These are phyloP conservation scores for Carettochelys insculpta DNA, from an alignment of 2,113 vertebrate genomes.

Conservation along the genomic window DNA sequence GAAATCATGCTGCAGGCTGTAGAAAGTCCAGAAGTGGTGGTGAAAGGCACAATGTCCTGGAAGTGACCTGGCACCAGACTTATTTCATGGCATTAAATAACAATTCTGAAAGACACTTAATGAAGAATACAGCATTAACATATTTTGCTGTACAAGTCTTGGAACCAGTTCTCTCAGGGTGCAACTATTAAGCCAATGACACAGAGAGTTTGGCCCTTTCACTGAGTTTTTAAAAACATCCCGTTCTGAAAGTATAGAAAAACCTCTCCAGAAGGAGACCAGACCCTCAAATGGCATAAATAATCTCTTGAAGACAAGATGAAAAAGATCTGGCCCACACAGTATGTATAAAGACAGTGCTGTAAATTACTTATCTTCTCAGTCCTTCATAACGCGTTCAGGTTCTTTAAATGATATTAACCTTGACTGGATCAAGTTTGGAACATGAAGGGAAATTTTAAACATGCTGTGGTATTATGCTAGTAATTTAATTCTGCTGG, in stretches of 20 bases:
- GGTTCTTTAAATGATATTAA: conserved; percentile 3
- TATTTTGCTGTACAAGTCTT: neutral
- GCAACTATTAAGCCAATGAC: neutral
- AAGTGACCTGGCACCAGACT: neutral
- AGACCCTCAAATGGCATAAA: neutral
- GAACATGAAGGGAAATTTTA: neutral
- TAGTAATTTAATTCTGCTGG: conserved; percentile 39
- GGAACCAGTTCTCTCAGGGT: neutral
- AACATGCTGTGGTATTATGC: neutral
- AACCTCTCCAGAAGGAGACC: neutral
- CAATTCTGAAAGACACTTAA: neutral
- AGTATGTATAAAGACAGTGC: neutral
- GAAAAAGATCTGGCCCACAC: neutral
- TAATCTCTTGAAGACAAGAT: neutral
- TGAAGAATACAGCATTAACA: neutral
- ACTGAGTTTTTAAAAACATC: neutral
- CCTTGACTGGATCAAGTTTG: neutral
- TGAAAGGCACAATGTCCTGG: neutral
- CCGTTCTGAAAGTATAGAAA: neutral
- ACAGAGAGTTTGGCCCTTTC: neutral
- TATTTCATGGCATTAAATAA: neutral
- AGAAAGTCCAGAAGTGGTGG: neutral
- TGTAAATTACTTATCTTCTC: neutral
- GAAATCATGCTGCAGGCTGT: neutral
- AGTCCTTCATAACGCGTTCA: neutral